Evolutionary conservation across 53 echinoderm and acorn worm species (phyloP).

Genomic region (Mesocentrotus franciscanus): DNA sequence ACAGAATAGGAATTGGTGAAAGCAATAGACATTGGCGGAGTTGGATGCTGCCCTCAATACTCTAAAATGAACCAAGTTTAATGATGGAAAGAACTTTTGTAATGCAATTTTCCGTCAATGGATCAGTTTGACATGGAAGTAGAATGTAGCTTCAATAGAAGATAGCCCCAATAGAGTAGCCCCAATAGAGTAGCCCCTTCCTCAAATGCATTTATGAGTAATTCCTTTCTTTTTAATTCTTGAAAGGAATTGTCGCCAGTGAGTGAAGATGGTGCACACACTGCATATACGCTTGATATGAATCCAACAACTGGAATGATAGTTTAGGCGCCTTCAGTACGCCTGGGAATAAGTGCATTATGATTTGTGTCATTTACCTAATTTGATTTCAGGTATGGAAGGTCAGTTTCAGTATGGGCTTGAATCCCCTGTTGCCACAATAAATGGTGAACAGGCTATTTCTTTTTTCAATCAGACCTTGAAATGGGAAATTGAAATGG

Average conservation of each 20-base stretch:
- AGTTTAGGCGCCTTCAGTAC: background rate
- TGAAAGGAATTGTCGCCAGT: background rate
- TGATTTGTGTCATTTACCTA: background rate
- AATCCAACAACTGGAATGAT: background rate
- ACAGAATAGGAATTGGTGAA: too few species aligned
- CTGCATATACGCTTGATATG: background rate
- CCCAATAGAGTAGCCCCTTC: too few species aligned
- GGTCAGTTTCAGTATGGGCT: constrained; percentile 5
- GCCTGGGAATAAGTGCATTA: background rate
- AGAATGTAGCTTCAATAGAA: too few species aligned
- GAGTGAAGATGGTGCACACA: background rate
- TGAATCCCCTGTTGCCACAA: background rate
- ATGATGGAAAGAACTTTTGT: too few species aligned
- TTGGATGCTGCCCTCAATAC: too few species aligned
- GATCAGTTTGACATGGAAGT: too few species aligned
- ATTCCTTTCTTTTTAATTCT: too few species aligned
- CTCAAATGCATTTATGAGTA: too few species aligned
- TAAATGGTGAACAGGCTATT: background rate
- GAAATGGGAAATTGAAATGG: background rate
- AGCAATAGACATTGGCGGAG: too few species aligned
- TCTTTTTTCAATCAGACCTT: constrained; percentile 1
- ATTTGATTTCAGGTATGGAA: background rate
- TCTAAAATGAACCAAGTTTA: too few species aligned
- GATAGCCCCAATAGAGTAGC: too few species aligned
- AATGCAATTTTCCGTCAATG: too few species aligned